These are phyloP conservation scores for Ictalurus furcatus DNA, from an alignment of 2,113 vertebrate species.

Conservation along the genomic window DNA sequence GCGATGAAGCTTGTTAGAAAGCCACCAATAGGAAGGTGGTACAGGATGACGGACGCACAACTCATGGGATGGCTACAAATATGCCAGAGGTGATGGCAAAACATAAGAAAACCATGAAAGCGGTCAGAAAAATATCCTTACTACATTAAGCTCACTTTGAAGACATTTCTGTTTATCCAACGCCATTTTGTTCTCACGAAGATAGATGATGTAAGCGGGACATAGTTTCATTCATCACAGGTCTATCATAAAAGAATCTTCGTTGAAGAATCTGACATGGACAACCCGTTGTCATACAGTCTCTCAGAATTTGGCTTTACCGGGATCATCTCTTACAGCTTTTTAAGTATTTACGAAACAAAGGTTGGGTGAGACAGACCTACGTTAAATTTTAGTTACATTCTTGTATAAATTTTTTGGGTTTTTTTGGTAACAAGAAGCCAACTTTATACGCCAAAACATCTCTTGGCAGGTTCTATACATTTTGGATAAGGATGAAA, in stretches of 20 bases:
- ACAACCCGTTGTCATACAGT: neutral
- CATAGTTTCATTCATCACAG: neutral
- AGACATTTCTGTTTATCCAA: neutral
- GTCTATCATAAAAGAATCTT: neutral
- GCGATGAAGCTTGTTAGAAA: neutral
- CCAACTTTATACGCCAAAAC: neutral
- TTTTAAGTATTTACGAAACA: neutral
- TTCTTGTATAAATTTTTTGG: neutral
- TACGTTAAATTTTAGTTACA: neutral
- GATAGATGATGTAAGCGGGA: neutral
- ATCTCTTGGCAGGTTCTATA: neutral
- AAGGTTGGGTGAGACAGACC: neutral
- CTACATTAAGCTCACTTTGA: neutral
- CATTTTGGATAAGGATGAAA: neutral
- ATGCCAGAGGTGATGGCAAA: neutral
- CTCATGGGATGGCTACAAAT: neutral
- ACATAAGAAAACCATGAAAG: neutral
- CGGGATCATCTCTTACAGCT: neutral
- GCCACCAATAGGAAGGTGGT: neutral
- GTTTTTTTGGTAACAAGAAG: neutral
- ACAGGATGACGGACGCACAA: neutral
- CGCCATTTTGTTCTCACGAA: neutral
- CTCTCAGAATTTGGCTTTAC: neutral
- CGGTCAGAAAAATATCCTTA: neutral
- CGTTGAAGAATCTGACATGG: neutral